Evolutionary conservation across 2,888 invertebrate species (phyloP).

Genomic region (Leistus spinibarbis): DNA sequence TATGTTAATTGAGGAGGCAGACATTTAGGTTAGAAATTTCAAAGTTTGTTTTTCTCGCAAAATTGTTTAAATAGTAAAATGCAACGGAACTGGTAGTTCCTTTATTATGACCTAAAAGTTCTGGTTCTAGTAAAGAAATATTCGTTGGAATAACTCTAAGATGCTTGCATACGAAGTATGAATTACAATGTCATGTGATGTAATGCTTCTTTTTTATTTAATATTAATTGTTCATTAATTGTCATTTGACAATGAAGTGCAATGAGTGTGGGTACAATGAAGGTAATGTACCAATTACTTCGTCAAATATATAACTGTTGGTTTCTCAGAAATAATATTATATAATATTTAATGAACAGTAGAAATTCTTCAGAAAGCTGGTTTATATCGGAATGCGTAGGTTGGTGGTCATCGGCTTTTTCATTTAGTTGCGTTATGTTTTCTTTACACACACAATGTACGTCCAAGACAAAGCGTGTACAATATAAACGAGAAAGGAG

Average conservation of each 20-base stretch:
- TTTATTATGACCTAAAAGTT: too few species aligned
- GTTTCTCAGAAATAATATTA: background rate
- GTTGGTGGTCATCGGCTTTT: background rate
- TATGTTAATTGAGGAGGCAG: too few species aligned
- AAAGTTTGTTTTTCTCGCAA: too few species aligned
- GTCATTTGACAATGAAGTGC: background rate
- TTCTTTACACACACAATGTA: background rate
- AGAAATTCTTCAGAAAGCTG: background rate
- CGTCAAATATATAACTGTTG: too few species aligned
- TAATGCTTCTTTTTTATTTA: too few species aligned
- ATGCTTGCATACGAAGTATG: too few species aligned
- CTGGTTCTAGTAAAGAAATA: too few species aligned
- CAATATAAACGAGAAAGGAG: slow-evolving; percentile 20
- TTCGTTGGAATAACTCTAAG: too few species aligned
- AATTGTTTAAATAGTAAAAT: too few species aligned
- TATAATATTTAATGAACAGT: slow-evolving; percentile 10
- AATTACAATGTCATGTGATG: too few species aligned
- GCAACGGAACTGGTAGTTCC: too few species aligned
- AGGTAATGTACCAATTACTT: background rate
- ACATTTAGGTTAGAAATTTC: too few species aligned
- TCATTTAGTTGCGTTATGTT: background rate
- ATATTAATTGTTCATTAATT: background rate
- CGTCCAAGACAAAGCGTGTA: slow-evolving; percentile 2
- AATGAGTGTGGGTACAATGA: background rate
- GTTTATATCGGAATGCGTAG: background rate